Percentiles rank a stretch among this genome's conserved stretches.
These are phyloP conservation scores for Phylloscopus collybita DNA, from an alignment of 2,797 vertebrate genomes.

Conservation along the genomic window DNA sequence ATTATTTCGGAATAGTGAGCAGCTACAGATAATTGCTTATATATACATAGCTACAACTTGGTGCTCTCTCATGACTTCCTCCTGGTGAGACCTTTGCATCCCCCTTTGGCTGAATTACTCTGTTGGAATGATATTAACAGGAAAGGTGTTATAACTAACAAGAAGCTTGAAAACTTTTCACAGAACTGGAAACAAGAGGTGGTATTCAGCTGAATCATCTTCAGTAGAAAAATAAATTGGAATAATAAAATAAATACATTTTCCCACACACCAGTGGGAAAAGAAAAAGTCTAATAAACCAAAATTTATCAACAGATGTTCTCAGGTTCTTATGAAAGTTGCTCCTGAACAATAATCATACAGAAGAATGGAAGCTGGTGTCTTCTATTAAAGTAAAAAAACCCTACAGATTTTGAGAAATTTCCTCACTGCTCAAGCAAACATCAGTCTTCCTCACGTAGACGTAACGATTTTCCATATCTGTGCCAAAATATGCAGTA, in stretches of 20 bases:
- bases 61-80: constrained; percentile 52
- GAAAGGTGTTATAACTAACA: constrained; percentile 54
- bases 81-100: constrained; percentile 38
- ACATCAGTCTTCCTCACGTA: constrained; percentile 48
- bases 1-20: constrained; percentile 66
- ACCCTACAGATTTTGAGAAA: constrained; percentile 20
- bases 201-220: constrained; percentile 32
- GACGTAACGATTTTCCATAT: constrained; percentile 16
- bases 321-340: constrained; percentile 6
- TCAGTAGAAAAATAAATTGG: constrained; percentile 24
- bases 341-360: background rate
- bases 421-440: constrained; percentile 25
- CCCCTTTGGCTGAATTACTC: constrained; percentile 56
- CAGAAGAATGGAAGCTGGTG: background rate
- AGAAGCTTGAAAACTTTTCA: constrained; percentile 47
- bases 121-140: constrained; percentile 30
- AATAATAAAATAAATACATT: background rate
- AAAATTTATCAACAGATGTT: constrained; percentile 35
- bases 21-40: constrained; percentile 63
- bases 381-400: constrained; percentile 10
- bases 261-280: background rate
- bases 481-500: constrained; percentile 49
- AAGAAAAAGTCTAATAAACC: constrained; percentile 14
- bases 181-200: constrained; percentile 53
- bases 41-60: constrained; percentile 28